Conservation (phyloP, 1,140 invertebrate genomes). For the Mizuhopecten yessoensis region DNA sequence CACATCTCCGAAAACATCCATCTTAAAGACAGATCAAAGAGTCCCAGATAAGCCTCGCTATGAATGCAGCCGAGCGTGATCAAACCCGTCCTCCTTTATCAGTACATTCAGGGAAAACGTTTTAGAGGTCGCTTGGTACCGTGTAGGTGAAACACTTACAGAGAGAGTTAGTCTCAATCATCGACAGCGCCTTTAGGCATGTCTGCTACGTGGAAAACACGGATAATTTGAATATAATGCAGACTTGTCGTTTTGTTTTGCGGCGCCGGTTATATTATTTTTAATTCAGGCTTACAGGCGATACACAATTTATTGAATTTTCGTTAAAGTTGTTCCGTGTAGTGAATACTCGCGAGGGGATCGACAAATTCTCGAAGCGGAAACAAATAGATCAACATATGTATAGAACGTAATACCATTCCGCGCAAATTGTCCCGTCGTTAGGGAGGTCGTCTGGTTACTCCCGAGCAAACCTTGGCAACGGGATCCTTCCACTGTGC, state of each 20-base stretch:
- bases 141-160: background rate
- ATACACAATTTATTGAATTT: slow-evolving; percentile 15
- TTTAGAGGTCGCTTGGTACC: slow-evolving; percentile 2
- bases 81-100: background rate
- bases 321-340: slow-evolving; percentile 11
- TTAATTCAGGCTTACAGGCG: background rate
- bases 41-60: slow-evolving; percentile 2
- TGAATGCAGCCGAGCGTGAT: slow-evolving; percentile 11
- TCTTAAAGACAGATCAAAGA: slow-evolving; percentile 25
- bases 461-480: background rate
- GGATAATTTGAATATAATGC: background rate
- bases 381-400: slow-evolving; percentile 4
- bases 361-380: slow-evolving; percentile 11
- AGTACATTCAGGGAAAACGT: background rate
- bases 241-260: slow-evolving; percentile 26
- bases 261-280: background rate
- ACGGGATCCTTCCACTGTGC: background rate
- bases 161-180: background rate
- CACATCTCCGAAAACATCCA: slow-evolving; percentile 29
- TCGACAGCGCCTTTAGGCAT: slow-evolving; percentile 17
- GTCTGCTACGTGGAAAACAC: slow-evolving; percentile 7
- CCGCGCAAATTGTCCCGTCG: background rate
- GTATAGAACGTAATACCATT: background rate
- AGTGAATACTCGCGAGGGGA: slow-evolving; percentile 30
- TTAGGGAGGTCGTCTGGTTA: background rate